These are phyloP conservation scores for Carabus problematicus DNA, from an alignment of 2,888 invertebrate species.

Conservation along the genomic window DNA sequence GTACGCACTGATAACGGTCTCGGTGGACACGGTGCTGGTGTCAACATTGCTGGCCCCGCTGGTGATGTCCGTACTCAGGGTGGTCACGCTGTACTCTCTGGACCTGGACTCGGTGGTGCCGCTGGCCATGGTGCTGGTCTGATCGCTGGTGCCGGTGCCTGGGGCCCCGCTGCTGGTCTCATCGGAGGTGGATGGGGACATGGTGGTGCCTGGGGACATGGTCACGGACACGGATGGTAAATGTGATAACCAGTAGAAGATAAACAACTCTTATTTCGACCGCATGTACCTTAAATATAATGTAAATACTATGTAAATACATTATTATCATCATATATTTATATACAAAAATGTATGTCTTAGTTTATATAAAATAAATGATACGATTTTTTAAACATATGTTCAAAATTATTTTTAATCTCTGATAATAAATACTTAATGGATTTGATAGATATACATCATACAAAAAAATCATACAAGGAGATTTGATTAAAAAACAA, in stretches of 20 bases:
- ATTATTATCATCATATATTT: too few species aligned
- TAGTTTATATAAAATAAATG: too few species aligned
- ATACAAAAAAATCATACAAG: too few species aligned
- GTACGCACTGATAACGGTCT: constrained; percentile 19
- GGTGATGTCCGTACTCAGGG: constrained; percentile 51
- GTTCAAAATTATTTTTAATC: too few species aligned
- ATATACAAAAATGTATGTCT: too few species aligned
- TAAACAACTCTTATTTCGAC: too few species aligned
- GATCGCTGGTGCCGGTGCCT: constrained; percentile 25
- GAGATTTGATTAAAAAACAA: too few species aligned
- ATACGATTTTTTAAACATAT: too few species aligned
- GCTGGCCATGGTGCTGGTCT: constrained; percentile 13
- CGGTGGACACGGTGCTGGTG: constrained; percentile 50
- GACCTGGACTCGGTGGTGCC: constrained; percentile 5
- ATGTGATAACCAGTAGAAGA: background rate
- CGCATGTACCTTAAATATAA: too few species aligned
- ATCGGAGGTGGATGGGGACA: constrained; percentile 37
- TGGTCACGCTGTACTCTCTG: constrained; percentile 17
- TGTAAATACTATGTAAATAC: too few species aligned
- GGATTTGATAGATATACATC: too few species aligned
- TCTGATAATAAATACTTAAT: too few species aligned
- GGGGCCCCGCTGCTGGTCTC: background rate
- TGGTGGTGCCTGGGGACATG: constrained; percentile 38
- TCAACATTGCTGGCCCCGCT: constrained; percentile 50
- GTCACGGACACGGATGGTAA: constrained; percentile 46